Conservation (phyloP, 37 sponge, comb jelly and placozoan species). For the Haliclona indistincta region DNA sequence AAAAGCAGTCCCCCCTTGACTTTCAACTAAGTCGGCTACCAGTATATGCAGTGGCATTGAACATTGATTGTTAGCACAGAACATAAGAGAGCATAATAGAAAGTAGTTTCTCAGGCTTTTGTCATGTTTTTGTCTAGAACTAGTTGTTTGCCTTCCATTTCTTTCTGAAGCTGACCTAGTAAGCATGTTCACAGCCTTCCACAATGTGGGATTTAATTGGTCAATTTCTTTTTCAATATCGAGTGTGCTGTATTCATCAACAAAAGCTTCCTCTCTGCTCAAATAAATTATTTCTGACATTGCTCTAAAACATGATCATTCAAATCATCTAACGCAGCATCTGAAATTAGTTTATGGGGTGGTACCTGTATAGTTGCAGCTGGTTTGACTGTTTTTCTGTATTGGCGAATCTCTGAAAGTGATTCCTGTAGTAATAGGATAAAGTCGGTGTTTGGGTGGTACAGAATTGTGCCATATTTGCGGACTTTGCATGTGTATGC, state of each 20-base stretch:
- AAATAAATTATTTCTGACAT: neutral
- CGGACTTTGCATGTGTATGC: conserved; percentile 8
- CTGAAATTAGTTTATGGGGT: neutral
- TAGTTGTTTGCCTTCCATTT: neutral
- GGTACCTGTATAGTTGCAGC: no score
- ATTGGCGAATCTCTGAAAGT: neutral
- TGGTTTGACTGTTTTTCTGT: neutral
- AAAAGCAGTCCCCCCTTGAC: conserved; percentile 26
- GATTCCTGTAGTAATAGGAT: no score
- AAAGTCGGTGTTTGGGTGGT: conserved; percentile 17
- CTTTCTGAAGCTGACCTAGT: conserved; percentile 12
- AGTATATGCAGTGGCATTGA: conserved; percentile 32
- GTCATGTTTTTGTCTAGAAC: no score
- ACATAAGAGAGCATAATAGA: conserved; percentile 5
- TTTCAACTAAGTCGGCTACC: conserved; percentile 14
- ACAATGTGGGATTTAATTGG: neutral
- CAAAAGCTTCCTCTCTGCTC: neutral
- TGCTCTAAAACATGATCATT: neutral
- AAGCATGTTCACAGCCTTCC: conserved; percentile 2
- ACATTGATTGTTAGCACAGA: conserved; percentile 6
- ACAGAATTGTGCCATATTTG: conserved; percentile 24
- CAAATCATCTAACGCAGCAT: conserved; percentile 3
- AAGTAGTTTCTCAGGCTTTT: conserved; percentile 3
- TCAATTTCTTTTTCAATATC: conserved; percentile 11
- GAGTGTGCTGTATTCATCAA: neutral